phyloP scores from a whole-genome alignment of 2,888 invertebrate genomes.

The Dione juno region DNA sequence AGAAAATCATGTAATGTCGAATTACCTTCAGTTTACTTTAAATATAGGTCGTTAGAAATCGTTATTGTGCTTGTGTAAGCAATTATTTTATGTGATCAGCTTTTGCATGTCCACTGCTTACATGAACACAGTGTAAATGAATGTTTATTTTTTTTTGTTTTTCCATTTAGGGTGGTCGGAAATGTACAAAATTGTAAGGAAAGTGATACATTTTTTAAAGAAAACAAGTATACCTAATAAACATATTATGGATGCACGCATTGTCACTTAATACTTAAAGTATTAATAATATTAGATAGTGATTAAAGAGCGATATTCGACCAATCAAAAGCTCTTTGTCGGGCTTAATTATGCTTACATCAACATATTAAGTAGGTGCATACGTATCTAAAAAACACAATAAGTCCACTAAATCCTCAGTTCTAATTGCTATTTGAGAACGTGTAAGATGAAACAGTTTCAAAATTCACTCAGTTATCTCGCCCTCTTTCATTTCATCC shows the following conservation, averaged over 20 bases:
- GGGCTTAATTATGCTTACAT: no score
- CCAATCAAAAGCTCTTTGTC: no score
- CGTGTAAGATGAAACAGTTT: background rate
- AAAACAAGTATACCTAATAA: no score
- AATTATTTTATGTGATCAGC: constrained; percentile 10
- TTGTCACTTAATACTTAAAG: no score
- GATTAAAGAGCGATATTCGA: no score
- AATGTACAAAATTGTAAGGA: no score
- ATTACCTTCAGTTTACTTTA: constrained; percentile 23
- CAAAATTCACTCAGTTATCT: constrained; percentile 5
- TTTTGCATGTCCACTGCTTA: background rate
- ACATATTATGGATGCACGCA: no score
- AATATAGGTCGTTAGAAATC: constrained; percentile 7
- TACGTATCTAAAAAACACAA: background rate
- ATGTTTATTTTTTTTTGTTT: background rate
- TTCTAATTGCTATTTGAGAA: constrained; percentile 12
- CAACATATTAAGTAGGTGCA: no score
- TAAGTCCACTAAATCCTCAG: background rate
- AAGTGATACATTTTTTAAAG: no score
- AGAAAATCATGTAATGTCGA: constrained; percentile 31
- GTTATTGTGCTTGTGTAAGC: background rate
- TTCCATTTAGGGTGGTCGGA: background rate
- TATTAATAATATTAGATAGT: no score
- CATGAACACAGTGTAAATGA: background rate
- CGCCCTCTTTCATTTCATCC: constrained; percentile 4